Evolutionary conservation across 2,113 vertebrate genomes (phyloP).

Genomic region (Xerus inauris): DNA sequence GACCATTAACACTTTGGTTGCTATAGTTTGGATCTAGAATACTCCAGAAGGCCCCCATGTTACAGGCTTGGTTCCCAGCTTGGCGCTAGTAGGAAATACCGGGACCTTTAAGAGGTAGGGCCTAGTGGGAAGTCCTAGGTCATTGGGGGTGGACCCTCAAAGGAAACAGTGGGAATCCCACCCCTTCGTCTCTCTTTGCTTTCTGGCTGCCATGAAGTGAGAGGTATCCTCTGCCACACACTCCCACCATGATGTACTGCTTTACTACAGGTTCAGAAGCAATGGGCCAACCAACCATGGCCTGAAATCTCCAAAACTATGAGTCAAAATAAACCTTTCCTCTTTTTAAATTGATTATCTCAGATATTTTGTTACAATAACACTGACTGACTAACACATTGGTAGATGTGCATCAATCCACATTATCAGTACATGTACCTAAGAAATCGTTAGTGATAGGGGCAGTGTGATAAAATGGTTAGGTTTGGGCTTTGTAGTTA

Average conservation of each 20-base stretch:
- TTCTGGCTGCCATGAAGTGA: background rate
- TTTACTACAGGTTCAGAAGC: background rate
- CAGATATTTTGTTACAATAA: background rate
- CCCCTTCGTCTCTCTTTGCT: background rate
- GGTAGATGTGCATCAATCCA: background rate
- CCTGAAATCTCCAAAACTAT: background rate
- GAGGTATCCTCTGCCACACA: background rate
- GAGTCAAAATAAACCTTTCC: background rate
- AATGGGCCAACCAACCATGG: background rate
- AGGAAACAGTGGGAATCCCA: background rate
- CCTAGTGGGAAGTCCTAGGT: background rate
- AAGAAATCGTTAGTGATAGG: background rate
- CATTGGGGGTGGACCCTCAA: background rate
- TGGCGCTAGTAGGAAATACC: background rate
- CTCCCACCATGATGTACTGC: no score
- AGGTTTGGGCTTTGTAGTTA: background rate
- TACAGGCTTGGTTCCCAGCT: background rate
- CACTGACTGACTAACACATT: background rate
- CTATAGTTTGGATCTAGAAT: background rate
- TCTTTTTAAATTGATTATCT: background rate
- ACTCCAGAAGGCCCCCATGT: background rate
- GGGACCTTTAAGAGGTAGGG: background rate
- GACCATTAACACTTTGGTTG: background rate
- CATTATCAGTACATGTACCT: background rate
- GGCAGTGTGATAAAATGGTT: background rate